phyloP scores from a whole-genome alignment of 2,888 invertebrate genomes.

The Drosophila conformis region DNA sequence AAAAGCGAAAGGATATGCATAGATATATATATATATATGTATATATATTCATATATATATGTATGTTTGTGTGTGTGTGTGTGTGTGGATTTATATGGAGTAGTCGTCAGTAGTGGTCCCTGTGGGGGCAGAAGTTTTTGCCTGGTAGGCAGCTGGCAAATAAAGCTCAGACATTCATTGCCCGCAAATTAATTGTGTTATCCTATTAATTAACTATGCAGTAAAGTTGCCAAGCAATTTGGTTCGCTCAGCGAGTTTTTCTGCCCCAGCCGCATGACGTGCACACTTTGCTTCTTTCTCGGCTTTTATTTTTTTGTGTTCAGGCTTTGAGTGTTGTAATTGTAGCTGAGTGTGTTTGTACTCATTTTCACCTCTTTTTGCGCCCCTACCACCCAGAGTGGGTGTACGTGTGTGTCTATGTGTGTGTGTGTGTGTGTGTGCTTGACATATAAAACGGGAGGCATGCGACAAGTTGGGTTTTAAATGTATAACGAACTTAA shows the following conservation, averaged over 20 bases:
- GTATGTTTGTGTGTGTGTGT: background rate
- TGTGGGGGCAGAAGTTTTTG: constrained; percentile 25
- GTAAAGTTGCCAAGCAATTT: constrained; percentile 77
- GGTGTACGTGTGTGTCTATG: constrained; percentile 9
- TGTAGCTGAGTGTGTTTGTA: constrained; percentile 72
- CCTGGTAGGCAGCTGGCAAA: constrained; percentile 59
- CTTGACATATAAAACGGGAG: constrained; percentile 70
- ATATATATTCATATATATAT: background rate
- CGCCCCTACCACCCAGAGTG: constrained; percentile 1
- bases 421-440: constrained; percentile 58
- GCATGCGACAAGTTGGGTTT: constrained; percentile 50
- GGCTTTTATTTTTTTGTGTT: constrained; percentile 7
- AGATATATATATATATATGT: background rate
- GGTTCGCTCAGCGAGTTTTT: constrained; percentile 60
- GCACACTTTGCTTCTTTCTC: constrained; percentile 28
- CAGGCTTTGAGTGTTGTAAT: constrained; percentile 71
- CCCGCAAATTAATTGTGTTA: constrained; percentile 83
- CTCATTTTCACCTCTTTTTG: constrained; percentile 76
- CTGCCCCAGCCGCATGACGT: constrained; percentile 43
- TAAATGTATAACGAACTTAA: constrained; percentile 79
- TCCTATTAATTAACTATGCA: constrained; percentile 83
- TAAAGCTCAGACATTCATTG: constrained; percentile 83
- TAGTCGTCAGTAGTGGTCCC: constrained; percentile 7
- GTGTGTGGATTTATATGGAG: background rate
- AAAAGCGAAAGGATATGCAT: constrained; percentile 37